Evolutionary conservation across 2,888 invertebrate genomes (phyloP), one percentile per base, ranked within the genome.

Genomic region (Cartodere bifasciata): DNA sequence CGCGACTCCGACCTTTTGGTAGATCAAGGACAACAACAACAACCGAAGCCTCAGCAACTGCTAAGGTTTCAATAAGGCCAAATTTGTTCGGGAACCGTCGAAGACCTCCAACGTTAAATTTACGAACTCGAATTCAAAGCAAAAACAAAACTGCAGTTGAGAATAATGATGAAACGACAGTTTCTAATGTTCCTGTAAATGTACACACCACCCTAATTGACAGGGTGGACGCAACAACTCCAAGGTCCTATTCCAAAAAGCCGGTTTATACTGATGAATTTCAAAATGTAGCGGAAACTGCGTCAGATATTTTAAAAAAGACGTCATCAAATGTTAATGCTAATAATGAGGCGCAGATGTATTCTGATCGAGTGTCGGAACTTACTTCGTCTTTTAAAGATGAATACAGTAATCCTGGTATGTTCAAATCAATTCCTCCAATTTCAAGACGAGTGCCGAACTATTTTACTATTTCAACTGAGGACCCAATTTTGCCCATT

Each of bases 401-500:
- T 39, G 71, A 78, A 34, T 77, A 77, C 47, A 71, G 75, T 42
- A 74, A 71, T n/a, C 73, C 76, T 0, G 76, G 77, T 3, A 64
- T 74, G 60, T 78, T 78, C 51, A 79, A 78, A 54, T 70, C 74
- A 1, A 70, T 78, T 0, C 63, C 67, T 0, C 64, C 64, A 31
- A 73, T 68, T 42, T 75, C 71, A 42, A 65, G 78, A 40, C 62
- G 72, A 43, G 71, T 76, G 47, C 72, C 75, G 3, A 71, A 68
- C 45, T 75, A 78, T 46, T 77, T 82, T 43, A 78, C 78, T 13
- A 72, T 83, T 56, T 73, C 77, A 1, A 80, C 82, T 0, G 82
- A 83, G 41, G 81, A 83, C 50, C 82, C 83, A 0, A 80, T 81
- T 30, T 60, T 84, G 28, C 83, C 84, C 0, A 78, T 84, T 38